Base-by-base conservation (phyloP, 2,113 vertebrate genomes). In the Rhodinocichla rosea region DNA sequence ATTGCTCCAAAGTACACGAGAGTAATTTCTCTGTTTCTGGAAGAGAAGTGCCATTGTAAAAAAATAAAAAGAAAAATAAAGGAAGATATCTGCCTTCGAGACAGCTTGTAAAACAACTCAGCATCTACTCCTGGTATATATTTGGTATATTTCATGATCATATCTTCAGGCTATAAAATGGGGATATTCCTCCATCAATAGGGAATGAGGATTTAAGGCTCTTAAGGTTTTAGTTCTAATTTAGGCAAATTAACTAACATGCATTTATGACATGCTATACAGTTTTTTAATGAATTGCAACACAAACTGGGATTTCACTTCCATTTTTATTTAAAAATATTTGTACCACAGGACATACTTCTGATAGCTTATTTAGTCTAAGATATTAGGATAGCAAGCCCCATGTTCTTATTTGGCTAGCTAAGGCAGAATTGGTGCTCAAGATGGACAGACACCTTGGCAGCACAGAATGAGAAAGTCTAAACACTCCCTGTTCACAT, bases 1-100 rank as follows among this genome's bases (percentile, higher is more conserved):
- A 27, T 16, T 63, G 44, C 60, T 78, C 65, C 0, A 0, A 78
- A 83, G 10, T 7, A 65, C 35, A 53, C 4, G 32, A 17, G 1
- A 44, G 8, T 23, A 0, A 77, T 59, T 75, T 53, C 69, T 73
- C 47, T 82, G 24, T 16, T 67, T 39, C 42, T 70, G 24, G 23
- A 89, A 87, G 13, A 63, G 20, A 86, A 80, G 8, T 27, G 56
- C 13, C 50, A 56, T 74, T 19, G 8, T 8, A 59, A 10, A 52
- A 52, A 50, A 50, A 28, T 28, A 18, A 71, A 74, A 67, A 32
- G 35, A 7, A 35, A 20, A 22, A 52, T n/a, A 10, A 11, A 30
- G 6, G 15, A 68, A 83, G 37, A 23, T 53, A 45, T 57, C 37
- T 74, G 33, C 35, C 44, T 78, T 63, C 0, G 2, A 69, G 19